Base-by-base conservation (phyloP, 2,797 vertebrate genomes). In the Crax fasciolata region DNA sequence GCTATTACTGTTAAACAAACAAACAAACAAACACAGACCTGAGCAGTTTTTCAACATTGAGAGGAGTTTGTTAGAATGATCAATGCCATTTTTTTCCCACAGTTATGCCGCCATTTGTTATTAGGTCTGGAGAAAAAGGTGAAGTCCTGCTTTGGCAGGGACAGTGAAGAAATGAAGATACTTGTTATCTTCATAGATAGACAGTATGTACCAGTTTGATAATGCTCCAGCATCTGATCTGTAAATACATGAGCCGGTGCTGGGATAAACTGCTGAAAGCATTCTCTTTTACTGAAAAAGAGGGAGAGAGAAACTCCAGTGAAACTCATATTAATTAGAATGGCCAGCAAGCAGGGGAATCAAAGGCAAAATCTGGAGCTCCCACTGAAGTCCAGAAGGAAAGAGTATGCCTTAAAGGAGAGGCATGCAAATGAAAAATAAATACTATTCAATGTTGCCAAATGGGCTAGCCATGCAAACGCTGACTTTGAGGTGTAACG, bases 361-460 rank as follows among this genome's bases (percentile, higher is more conserved):
- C 90, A 95, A 92, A 96, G 86, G 78, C 65, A 91, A 93, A 94
- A 91, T 78, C 83, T 55, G 43, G 80, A 93, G 76, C 86, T 89
- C 86, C 71, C 61, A 83, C 61, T 73, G 67, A 90, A 94, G 83
- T 78, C 54, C 75, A 59, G 43, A 71, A 46, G 86, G 92, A 70
- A 95, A 86, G 65, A 18, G 13, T 71, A 92, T 71, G 52, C 57
- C 75, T 92, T 92, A 92, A 94, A 95, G 71, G 78, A 94, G 72
- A 96, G 27, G 43, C 78, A 95, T 54, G 52, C 25, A 92, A 93
- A 93, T 92, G 86, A 87, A 90, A 92, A 95, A 87, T 89, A 90
- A 38, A 74, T 77, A 84, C 9, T 25, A 57, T 76, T 84, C 80
- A 76, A 43, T 8, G 2, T 68, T 85, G 91, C 65, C 72, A 91